phyloP scores from a whole-genome alignment of 23 tunicate genomes.

The Phallusia fumigata region DNA sequence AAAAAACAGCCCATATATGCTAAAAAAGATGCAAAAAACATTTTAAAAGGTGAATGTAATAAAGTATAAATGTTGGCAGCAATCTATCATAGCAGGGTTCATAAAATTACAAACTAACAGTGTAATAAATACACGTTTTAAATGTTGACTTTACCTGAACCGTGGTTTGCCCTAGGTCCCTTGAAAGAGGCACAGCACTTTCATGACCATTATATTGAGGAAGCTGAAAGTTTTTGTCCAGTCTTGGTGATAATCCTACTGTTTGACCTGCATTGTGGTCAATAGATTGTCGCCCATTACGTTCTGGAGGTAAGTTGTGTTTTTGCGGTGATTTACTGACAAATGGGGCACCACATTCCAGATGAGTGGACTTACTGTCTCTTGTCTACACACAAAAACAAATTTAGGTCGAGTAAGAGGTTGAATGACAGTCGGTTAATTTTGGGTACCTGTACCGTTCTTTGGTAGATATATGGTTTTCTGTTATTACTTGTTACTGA shows the following conservation, averaged over 20 bases:
- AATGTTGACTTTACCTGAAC: not conserved
- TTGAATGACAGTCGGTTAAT: too few relatives aligned
- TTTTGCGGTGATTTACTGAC: not conserved
- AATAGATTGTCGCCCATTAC: not conserved
- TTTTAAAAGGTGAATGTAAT: too few relatives aligned
- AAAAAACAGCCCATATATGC: too few relatives aligned
- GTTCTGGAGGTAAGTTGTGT: not conserved
- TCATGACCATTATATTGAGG: not conserved
- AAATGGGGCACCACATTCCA: slow-evolving; percentile 3
- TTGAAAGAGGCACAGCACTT: not conserved
- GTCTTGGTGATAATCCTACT: slow-evolving; percentile 3
- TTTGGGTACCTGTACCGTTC: too few relatives aligned
- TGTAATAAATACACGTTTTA: too few relatives aligned
- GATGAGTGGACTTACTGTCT: not conserved
- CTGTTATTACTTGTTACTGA: too few relatives aligned
- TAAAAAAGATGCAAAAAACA: too few relatives aligned
- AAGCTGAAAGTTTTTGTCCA: not conserved
- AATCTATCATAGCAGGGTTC: too few relatives aligned
- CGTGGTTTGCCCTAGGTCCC: not conserved
- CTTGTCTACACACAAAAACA: not conserved
- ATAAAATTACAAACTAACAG: too few relatives aligned
- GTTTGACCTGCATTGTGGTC: not conserved
- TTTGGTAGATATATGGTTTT: too few relatives aligned
- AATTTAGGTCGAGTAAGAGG: too few relatives aligned
- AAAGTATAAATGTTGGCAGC: too few relatives aligned